phyloP scores from a whole-genome alignment of 2,113 vertebrate genomes.

The Genyomyrus donnyi region DNA sequence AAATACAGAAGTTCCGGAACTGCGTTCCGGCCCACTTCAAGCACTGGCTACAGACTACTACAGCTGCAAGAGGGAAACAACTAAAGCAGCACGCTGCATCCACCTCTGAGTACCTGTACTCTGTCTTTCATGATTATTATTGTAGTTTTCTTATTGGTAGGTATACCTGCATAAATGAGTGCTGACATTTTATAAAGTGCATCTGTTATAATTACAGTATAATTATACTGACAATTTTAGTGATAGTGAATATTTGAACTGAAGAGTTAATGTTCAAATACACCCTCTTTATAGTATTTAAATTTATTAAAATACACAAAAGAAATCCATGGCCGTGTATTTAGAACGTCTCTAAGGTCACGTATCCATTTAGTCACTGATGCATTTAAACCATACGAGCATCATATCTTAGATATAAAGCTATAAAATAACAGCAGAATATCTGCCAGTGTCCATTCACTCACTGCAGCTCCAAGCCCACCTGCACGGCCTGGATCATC shows the following conservation, averaged over 20 bases:
- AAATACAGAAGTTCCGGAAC: too few relatives aligned
- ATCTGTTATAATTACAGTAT: background rate
- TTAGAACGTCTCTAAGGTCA: background rate
- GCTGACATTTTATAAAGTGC: background rate
- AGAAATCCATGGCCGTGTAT: background rate
- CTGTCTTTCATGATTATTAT: background rate
- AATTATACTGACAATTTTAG: background rate
- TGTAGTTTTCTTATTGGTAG: background rate
- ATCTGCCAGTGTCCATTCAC: background rate
- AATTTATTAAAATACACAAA: background rate
- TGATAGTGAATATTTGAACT: background rate
- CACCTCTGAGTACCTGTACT: background rate
- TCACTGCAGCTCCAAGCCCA: slow-evolving; percentile 41
- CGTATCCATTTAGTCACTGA: background rate
- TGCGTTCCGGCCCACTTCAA: too few relatives aligned
- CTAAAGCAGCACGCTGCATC: background rate
- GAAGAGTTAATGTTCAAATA: background rate
- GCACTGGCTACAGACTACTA: background rate
- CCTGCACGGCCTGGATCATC: slow-evolving; percentile 98
- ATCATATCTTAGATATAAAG: background rate
- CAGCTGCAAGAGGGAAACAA: background rate
- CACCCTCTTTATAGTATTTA: background rate
- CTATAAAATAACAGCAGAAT: background rate
- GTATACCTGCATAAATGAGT: background rate
- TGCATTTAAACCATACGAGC: too few relatives aligned